Base-by-base conservation (phyloP, 1,140 invertebrate genomes). In the Nixonia krombeini region DNA sequence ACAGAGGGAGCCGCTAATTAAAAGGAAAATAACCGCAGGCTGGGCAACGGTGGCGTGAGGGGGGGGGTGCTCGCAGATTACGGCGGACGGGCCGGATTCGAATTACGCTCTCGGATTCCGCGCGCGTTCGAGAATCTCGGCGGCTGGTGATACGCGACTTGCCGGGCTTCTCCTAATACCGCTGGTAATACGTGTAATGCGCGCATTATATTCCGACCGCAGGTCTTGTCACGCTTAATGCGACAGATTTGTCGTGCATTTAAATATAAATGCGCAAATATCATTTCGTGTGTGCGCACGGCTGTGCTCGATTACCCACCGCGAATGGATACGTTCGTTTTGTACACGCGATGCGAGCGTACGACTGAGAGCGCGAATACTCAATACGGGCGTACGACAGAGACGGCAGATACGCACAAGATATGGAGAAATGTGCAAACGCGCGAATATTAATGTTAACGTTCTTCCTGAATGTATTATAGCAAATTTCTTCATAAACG, bases 191-290 rank as follows among this genome's bases (percentile, higher is more conserved):
- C 38, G n/a, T 21, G 18, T 40, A 40, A 40, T 40, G 38, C 38
- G 15, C 38, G 6, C 10, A 40, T 40, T 9, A 40, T 40, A 40
- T 40, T 40, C 38, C n/a, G 18, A n/a, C 38, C 38, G 38, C 38
- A 40, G 38, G 18, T 40, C 38, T 15, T 40, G 38, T 40, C 38
- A 40, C 38, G 38, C 38, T 17, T 40, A 40, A 40, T 40, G 38
- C 38, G 38, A 40, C 15, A 40, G 15, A 40, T 40, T 17, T 40
- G 38, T 40, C 38, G 38, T 17, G 38, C 38, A n/a, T 40, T 40
- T 18, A 40, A 18, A 21, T 40, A 40, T 40, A 17, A 40, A 40
- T 40, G 18, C 18, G 38, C 38, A 40, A 40, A 40, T 40, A 40
- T 40, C 17, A n/a, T n/a, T n/a, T n/a, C n/a, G n/a, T n/a, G n/a